Conservation (phyloP, 2,888 invertebrate genomes). For the Dynastes maya region DNA sequence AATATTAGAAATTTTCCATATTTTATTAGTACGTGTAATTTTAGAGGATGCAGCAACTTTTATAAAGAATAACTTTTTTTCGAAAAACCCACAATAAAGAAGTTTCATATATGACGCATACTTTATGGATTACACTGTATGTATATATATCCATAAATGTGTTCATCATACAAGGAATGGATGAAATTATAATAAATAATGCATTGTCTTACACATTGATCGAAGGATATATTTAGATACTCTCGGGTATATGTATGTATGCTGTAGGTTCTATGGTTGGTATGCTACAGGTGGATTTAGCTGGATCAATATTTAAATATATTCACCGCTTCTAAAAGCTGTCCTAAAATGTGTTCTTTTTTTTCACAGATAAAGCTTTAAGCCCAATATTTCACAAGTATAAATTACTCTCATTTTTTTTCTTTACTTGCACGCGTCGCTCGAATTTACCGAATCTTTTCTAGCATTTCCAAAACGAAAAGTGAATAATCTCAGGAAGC, state of each 20-base stretch:
- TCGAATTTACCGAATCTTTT: too few relatives aligned
- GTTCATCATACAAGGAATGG: slow-evolving; percentile 5
- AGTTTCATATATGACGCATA: too few relatives aligned
- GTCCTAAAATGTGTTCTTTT: slow-evolving; percentile 1
- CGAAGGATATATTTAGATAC: slow-evolving; percentile 48
- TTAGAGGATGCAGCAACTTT: too few relatives aligned
- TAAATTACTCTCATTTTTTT: slow-evolving; percentile 16
- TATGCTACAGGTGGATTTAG: slow-evolving; percentile 46
- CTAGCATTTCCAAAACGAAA: too few relatives aligned
- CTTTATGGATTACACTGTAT: neutral
- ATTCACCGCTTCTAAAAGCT: slow-evolving; percentile 25
- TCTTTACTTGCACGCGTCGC: neutral
- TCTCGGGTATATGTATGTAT: neutral
- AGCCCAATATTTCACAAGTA: neutral
- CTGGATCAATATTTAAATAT: slow-evolving; percentile 43
- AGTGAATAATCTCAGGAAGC: too few relatives aligned
- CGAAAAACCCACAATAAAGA: too few relatives aligned
- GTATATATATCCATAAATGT: neutral
- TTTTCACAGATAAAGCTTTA: slow-evolving; percentile 15
- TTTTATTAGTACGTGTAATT: too few relatives aligned
- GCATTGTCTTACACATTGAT: slow-evolving; percentile 36
- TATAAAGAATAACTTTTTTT: too few relatives aligned
- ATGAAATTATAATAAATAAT: slow-evolving; percentile 27
- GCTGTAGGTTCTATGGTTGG: neutral
- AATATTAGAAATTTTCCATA: too few relatives aligned